Evolutionary conservation across 30 jellyfish, hydroid and myxozoan genomes (phyloP).

Genomic region (Aurelia sp.): DNA sequence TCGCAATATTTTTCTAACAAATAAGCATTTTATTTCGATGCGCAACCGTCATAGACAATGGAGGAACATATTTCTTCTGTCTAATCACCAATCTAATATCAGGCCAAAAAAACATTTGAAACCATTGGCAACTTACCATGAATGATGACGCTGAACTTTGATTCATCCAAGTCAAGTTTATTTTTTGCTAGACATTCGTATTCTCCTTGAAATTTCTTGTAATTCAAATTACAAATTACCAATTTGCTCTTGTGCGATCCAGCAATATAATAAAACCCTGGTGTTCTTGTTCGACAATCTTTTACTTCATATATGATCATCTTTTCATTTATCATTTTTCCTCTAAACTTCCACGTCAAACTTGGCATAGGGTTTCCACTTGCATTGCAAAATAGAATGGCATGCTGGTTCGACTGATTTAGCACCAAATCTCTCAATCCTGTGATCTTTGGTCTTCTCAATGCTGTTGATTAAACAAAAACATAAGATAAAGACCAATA

Average conservation of each 20-base stretch:
- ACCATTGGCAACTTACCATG: constrained; percentile 9
- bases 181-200: constrained; percentile 72
- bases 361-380: constrained; percentile 86
- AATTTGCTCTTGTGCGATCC: constrained; percentile 11
- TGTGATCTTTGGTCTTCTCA: constrained; percentile 48
- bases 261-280: constrained; percentile 46
- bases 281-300: constrained; percentile 51
- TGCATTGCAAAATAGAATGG: constrained; percentile 55
- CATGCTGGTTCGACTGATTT: constrained; percentile 30
- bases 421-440: constrained; percentile 34
- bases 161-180: constrained; percentile 21
- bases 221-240: constrained; percentile 62
- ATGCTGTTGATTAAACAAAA: constrained; percentile 38
- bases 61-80: too few relatives aligned
- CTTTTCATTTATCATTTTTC: not conserved
- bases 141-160: constrained; percentile 20
- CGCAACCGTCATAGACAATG: too few relatives aligned
- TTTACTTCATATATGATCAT: constrained; percentile 8
- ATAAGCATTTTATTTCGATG: too few relatives aligned
- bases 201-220: constrained; percentile 65
- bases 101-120: too few relatives aligned
- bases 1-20: too few relatives aligned
- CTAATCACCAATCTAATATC: too few relatives aligned
- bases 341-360: constrained; percentile 60
- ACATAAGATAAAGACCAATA: too few relatives aligned